phyloP scores from a whole-genome alignment of 1,140 invertebrate genomes.

The Dendrolimus kikuchii region DNA sequence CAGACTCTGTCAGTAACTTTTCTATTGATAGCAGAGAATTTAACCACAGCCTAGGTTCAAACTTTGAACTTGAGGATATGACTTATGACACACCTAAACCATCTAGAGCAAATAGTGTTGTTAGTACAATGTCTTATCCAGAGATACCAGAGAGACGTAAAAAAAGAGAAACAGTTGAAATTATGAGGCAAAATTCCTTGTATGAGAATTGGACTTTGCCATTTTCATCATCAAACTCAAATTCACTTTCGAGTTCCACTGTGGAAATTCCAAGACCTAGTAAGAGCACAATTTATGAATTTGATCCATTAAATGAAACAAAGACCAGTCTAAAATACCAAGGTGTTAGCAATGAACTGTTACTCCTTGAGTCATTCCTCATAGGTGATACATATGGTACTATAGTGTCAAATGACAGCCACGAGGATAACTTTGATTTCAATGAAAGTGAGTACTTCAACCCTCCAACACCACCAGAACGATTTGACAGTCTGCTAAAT shows the following conservation, averaged over 20 bases:
- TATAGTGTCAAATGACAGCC: conserved; percentile 36
- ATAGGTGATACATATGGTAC: conserved; percentile 57
- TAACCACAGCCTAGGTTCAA: conserved; percentile 28
- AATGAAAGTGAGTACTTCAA: conserved; percentile 53
- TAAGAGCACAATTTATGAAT: conserved; percentile 60
- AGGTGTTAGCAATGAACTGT: conserved; percentile 53
- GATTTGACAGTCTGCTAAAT: conserved; percentile 44
- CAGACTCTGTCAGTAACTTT: conserved; percentile 45
- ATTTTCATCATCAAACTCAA: conserved; percentile 15
- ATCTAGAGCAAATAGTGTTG: conserved; percentile 40
- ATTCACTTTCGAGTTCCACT: conserved; percentile 4
- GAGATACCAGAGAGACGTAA: conserved; percentile 44
- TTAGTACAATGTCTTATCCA: conserved; percentile 32
- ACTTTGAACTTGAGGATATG: conserved; percentile 26
- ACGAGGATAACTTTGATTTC: conserved; percentile 42
- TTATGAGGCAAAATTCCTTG: conserved; percentile 50
- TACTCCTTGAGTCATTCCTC: conserved; percentile 56
- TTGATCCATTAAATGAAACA: conserved; percentile 50
- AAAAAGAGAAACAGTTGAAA: conserved; percentile 35
- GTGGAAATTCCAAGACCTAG: conserved; percentile 29
- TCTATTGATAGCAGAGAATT: conserved; percentile 47
- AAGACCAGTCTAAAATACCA: conserved; percentile 34
- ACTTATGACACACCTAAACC: conserved; percentile 52
- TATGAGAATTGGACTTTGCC: conserved; percentile 56
- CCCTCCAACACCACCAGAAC: conserved; percentile 55